Base-by-base conservation (phyloP, 2,113 vertebrate species). In the Lontra canadensis region DNA sequence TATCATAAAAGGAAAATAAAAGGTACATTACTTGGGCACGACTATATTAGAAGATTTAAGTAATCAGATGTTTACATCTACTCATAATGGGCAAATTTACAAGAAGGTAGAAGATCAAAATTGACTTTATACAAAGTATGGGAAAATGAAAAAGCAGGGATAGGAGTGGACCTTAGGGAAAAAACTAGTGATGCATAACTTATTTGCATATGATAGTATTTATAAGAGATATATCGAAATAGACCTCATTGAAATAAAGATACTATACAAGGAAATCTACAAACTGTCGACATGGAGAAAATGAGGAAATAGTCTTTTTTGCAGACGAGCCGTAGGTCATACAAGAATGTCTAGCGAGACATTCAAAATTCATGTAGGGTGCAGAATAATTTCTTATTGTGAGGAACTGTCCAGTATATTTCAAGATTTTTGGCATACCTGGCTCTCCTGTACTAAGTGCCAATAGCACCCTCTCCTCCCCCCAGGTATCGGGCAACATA, bases 331-430 rank as follows among this genome's bases (percentile, higher is more conserved):
- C 96, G 34, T 95, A 82, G 67, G 23, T 94, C 61, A 91, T 96
- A 98, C 82, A 83, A 1, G 97, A 95, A 90, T 98, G 95, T 98
- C 95, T 57, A 26, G 21, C 0, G 81, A 92, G 97, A 96, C 96
- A 94, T 98, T 97, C 97, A 73, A 67, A 96, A 67, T 76, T 92
- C 96, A 90, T 89, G 86, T 55, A 97, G 96, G 94, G 92, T 65
- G 65, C 94, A 84, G 76, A 71, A 4, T 79, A 29, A 80, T 90
- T 96, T 78, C 95, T 94, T 81, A 42, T 4, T 47, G 83, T 97
- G 73, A 89, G 94, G 57, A 96, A 42, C 52, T 42, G 29, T 76
- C 86, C 81, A 42, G 1, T 3, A 65, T 95, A 36, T 92, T 49
- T 63, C 59, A 17, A 18, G 31, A n/a, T 55, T 13, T n/a, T 81